These are phyloP conservation scores for Heliconius melpomene DNA, from an alignment of 1,140 invertebrate species.

Conservation along the genomic window DNA sequence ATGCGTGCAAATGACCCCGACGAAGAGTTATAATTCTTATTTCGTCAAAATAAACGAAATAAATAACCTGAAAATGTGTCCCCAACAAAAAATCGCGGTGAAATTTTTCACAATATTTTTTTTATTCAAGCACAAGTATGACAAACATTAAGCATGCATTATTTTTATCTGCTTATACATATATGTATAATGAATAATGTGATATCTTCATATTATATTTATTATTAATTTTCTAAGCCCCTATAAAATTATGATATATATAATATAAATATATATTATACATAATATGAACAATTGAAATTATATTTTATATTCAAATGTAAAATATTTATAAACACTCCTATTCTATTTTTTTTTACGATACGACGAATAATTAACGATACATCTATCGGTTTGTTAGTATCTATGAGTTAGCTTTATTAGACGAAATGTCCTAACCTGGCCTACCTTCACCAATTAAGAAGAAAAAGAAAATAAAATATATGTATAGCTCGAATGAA, in stretches of 20 bases:
- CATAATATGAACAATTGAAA: constrained; percentile 41
- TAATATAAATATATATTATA: constrained; percentile 58
- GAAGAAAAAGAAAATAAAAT: constrained; percentile 21
- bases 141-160: constrained; percentile 73
- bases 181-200: constrained; percentile 45
- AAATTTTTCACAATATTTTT: constrained; percentile 49
- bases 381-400: constrained; percentile 42
- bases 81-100: constrained; percentile 55
- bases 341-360: constrained; percentile 41
- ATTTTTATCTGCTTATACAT: constrained; percentile 65
- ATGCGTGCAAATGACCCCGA: constrained; percentile 66
- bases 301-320: constrained; percentile 38
- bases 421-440: constrained; percentile 25
- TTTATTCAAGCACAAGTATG: constrained; percentile 76
- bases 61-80: constrained; percentile 27
- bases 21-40: constrained; percentile 3
- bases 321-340: constrained; percentile 39
- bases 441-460: constrained; percentile 43
- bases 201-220: constrained; percentile 40
- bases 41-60: background rate
- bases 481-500: constrained; percentile 28
- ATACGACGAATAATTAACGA: constrained; percentile 37
- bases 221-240: constrained; percentile 43
- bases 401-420: constrained; percentile 27
- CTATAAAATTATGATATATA: constrained; percentile 43